Evolutionary conservation across 2,888 invertebrate genomes (phyloP), one percentile per base, ranked within the genome.

Genomic region (Argynnis bischoffii): DNA sequence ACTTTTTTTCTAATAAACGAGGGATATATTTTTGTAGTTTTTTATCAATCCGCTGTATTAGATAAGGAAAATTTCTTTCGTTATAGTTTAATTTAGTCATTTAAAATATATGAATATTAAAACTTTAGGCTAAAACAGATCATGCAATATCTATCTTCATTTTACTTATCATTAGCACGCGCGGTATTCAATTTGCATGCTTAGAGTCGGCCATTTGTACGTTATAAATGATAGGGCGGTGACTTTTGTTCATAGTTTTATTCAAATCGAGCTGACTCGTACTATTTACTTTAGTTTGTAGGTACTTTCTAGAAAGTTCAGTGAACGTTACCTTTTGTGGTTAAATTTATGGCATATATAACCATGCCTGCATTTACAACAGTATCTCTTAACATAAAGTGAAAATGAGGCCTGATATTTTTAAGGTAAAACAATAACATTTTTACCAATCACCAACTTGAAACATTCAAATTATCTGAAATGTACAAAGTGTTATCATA

Each of bases 171-270:
- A 67, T 67, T 67, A 64, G 59, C 41, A 66, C 74, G 74, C 77
- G 74, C 69, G 77, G 71, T 73, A 71, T 71, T 74, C 71, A 73
- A 85, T 87, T 84, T 83, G 81, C 83, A 86, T 84, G 77, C 75
- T 73, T 75, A 71, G 79, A 81, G 80, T 79, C 74, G 77, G 31
- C 46, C 72, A 72, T 74, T 71, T 61, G 69, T 74, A 73, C 70
- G 75, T 74, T 72, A 77, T 77, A 80, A 83, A 87, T 87, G 79
- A 84, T 76, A 84, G 79, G 81, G 84, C 87, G 85, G 87, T 77
- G 64, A 69, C 63, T 71, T 46, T 63, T 71, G 73, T 71, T 72
- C 68, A 74, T 72, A 71, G 73, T 73, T 72, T 73, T 69, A 72
- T 72, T 71, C 72, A 71, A 66, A 66, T 64, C 56, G 56, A 56